Evolutionary conservation across 92 coral and sea anemone genomes (phyloP), one percentile per base, ranked within the genome.

Genomic region (Palythoa caribaeorum): DNA sequence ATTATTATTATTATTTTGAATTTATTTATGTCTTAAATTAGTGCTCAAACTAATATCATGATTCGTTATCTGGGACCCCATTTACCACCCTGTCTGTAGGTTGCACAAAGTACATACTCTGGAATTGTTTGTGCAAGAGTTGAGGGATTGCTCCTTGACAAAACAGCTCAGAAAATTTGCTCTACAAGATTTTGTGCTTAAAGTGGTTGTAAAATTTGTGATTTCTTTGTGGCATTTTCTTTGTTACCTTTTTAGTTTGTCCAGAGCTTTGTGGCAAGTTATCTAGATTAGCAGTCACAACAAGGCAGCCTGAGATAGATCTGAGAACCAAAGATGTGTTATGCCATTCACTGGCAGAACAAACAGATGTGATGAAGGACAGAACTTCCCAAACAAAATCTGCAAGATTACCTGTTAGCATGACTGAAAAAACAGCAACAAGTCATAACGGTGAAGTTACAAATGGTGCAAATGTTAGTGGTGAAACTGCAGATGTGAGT

Each of bases 321-420:
- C 87, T 87, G 38, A 79, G 85, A 51, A 80, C 88, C 73, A 83
- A 87, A 71, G 94, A 93, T 50, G 90, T 90, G 14, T 65, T 92
- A 59, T 93, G 93, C 74, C 85, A 89, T 53, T 86, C 87, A 59
- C 89, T 94, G 55, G 84, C 90, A 40, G 77, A 70, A 37, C 95
- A 92, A 88, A 89, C 90, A 36, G 88, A 95, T 83, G 91, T 92
- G 89, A 92, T 92, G 94, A 92, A 57, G 92, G 92, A 92, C 50
- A 90, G 75, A 76, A 71, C 90, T 84, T 59, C 71, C 62, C 76
- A 77, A 75, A 86, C 79, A 74, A 44, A 44, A 76, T 76, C 85
- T 37, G 65, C 68, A 85, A 74, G 90, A 66, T 76, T 83, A 88
- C 81, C 92, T 51, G 80, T 81, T 65, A 89, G 44, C 77, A 77